These are phyloP conservation scores for Lepeophtheirus nordmannii DNA, from an alignment of 2,888 invertebrate genomes.

Conservation along the genomic window DNA sequence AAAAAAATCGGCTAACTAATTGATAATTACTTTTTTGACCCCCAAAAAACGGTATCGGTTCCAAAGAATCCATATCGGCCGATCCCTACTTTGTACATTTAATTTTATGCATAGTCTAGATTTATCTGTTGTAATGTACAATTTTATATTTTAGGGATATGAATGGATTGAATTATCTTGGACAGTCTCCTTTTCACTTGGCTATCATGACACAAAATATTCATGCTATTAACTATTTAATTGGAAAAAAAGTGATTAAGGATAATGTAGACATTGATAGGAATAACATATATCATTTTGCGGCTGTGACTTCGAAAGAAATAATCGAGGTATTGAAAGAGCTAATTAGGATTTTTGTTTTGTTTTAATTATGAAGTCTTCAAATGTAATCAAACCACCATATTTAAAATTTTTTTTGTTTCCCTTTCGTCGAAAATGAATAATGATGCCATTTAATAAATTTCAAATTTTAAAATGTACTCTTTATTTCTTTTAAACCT, in stretches of 20 bases:
- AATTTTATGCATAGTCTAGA: no score
- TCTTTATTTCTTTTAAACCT: background rate
- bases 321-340: constrained; percentile 3
- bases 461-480: background rate
- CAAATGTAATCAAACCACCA: no score
- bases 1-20: no score
- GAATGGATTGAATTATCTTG: background rate
- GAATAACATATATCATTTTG: constrained; percentile 12
- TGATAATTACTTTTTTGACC: no score
- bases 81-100: no score
- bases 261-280: background rate
- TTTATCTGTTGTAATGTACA: no score
- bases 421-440: no score
- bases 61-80: no score
- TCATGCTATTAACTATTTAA: background rate
- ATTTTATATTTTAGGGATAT: constrained; percentile 5
- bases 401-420: background rate
- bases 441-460: no score
- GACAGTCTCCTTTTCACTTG: background rate
- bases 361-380: background rate
- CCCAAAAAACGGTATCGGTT: no score
- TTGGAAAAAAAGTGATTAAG: background rate
- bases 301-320: constrained; percentile 5
- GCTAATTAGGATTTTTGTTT: background rate
- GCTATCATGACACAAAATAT: constrained; percentile 10